Base-by-base conservation (phyloP, 2,797 vertebrate species). In the Fringilla coelebs region DNA sequence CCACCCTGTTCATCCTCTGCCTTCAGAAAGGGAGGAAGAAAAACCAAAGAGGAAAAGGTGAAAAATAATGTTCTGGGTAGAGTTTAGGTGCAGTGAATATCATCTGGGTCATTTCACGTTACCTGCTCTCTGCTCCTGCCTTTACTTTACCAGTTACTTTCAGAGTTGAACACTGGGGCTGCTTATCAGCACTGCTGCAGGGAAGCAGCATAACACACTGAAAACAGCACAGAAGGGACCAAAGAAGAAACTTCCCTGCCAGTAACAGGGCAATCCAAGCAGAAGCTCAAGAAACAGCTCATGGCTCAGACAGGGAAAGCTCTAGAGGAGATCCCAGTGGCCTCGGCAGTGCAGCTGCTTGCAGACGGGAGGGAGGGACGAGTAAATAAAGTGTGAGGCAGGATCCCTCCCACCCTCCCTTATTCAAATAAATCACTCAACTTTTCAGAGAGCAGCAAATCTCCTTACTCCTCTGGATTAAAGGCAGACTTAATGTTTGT, bases 391-490 rank as follows among this genome's bases (percentile, higher is more conserved):
- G 58, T 17, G n/a, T 70, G 66, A 86, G 73, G 40, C 29, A 48
- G 85, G 32, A 93, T 43, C 14, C 26, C 26, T 72, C 5, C 32
- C 49, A 26, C 9, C 11, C 8, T 51, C 26, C 32, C 31, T 74
- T 55, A 43, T 36, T 80, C 65, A 94, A 90, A 93, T 87, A 92
- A 89, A 92, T 88, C 85, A 89, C 51, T 92, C 88, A 85, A 94
- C 81, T 95, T 95, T 80, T 38, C 94, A 91, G 66, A 89, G 29
- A 81, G 43, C 43, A 81, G 60, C n/a, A 92, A 84, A 94, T 86
- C 88, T 94, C 82, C 75, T 79, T 66, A 83, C 29, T 24, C 31
- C n/a, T 88, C 60, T 45, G 54, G 85, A 89, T 95, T 84, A 92
- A 88, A 90, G 46, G 38, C 75, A 93, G 87, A 90, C 62, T 87